phyloP scores from a whole-genome alignment of 1,140 invertebrate species.

The Chironomus striatipennis region DNA sequence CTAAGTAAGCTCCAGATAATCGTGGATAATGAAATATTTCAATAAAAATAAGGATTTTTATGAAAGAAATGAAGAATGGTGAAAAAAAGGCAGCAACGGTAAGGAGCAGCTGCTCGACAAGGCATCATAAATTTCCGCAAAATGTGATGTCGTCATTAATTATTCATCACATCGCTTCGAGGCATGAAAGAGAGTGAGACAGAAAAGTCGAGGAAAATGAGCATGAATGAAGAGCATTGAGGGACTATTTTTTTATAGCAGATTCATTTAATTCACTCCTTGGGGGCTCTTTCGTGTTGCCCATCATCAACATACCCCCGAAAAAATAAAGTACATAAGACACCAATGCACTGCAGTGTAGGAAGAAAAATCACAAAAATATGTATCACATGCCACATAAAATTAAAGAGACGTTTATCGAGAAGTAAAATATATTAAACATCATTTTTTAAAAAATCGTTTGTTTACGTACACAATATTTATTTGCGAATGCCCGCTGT shows the following conservation, averaged over 20 bases:
- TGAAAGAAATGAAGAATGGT: too few relatives aligned
- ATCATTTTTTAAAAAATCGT: too few relatives aligned
- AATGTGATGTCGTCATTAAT: conserved; percentile 13
- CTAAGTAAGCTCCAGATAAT: background rate
- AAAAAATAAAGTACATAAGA: background rate
- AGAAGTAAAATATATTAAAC: too few relatives aligned
- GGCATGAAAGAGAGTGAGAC: conserved; percentile 11
- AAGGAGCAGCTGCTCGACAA: conserved; percentile 4
- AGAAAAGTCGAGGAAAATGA: too few relatives aligned
- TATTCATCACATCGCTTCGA: conserved; percentile 8
- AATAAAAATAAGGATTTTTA: conserved; percentile 10
- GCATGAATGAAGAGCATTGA: background rate
- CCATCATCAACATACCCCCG: background rate
- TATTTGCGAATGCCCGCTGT: background rate
- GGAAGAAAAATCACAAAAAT: too few relatives aligned
- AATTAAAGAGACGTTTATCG: too few relatives aligned
- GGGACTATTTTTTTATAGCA: conserved; percentile 6
- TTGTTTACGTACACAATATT: conserved; percentile 1
- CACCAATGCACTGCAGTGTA: background rate
- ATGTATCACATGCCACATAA: too few relatives aligned
- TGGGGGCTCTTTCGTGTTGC: conserved; percentile 1
- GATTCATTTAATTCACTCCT: conserved; percentile 13
- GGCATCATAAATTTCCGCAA: conserved; percentile 12
- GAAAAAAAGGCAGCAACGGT: background rate
- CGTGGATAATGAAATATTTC: conserved; percentile 8